Evolutionary conservation across 2,113 vertebrate genomes (phyloP), one percentile per base, ranked within the genome.

Genomic region (Semnornis frantzii): DNA sequence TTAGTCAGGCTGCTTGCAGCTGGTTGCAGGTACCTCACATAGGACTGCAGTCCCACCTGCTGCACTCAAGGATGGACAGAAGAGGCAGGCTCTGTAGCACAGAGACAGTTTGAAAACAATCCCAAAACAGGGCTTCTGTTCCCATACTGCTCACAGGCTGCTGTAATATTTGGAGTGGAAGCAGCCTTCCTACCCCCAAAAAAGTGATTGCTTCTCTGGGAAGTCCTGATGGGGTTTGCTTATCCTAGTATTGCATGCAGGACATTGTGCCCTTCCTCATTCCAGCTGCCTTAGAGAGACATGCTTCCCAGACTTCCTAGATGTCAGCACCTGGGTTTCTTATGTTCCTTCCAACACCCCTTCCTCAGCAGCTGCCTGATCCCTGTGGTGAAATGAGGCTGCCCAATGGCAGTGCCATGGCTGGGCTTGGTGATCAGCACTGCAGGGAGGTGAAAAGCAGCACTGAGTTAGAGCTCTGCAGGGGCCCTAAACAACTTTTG

Each of bases 341-440:
- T 2, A 7, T 10, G 44, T 44, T 46, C 8, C 10, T 6, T 23
- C 63, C 5, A 44, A 39, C 28, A 21, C 11, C n/a, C 14, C 31
- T 46, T 19, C 33, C 21, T 60, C 16, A 9, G 5, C 17, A 7
- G 8, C 19, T 59, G 4, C 24, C 23, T 44, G 9, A 12, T 64
- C 15, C 9, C 1, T 16, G 3, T 18, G 5, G 2, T 12, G 82
- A 48, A 34, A 24, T 6, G 6, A 9, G 24, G 21, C 6, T 21
- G 27, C 37, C 37, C 15, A 7, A 27, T 34, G 24, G 34, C 23
- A 28, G 27, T 1, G 27, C 3, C 19, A 5, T 5, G 54, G 52
- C n/a, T 15, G 52, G 48, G 60, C 7, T 66, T 31, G 2, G 21
- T 9, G n/a, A 31, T 39, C 39, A 31, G 54, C 25, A 6, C 10